Base-by-base conservation (phyloP, 1,140 invertebrate genomes). In the Probaryconus sp. region DNA sequence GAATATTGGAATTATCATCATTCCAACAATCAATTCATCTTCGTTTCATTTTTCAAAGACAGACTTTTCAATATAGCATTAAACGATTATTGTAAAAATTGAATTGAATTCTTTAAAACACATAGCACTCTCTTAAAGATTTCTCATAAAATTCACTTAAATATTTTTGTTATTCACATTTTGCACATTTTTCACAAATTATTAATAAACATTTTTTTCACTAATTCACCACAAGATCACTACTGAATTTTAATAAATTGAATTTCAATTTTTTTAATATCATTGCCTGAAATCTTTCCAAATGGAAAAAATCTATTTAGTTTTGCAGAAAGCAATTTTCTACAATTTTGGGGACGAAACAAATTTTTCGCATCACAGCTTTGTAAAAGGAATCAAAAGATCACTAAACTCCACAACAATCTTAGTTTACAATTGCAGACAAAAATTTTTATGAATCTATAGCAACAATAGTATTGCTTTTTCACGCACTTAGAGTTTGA, bases 201-300 rank as follows among this genome's bases (percentile, higher is more conserved):
- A 31, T 67, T 48, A 11, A 33, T 51, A n/a, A n/a, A 37, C 5
- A 42, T 13, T 50, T 50, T 43, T 65, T 61, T 43, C 45, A 61
- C 58, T 45, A 18, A 16, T 48, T 48, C 65, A 69, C 55, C 55
- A 69, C 65, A 51, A 38, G 43, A 69, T 47, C 65, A 69, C 55
- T 4, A 7, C 40, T 56, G 24, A 43, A 13, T 17, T 47, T 47
- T 30, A n/a, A n/a, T n/a, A n/a, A n/a, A n/a, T n/a, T n/a, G n/a
- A n/a, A n/a, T n/a, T n/a, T n/a, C n/a, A n/a, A n/a, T n/a, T n/a
- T n/a, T n/a, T n/a, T n/a, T n/a, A n/a, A n/a, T n/a, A n/a, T n/a
- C n/a, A n/a, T n/a, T n/a, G n/a, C n/a, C n/a, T n/a, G n/a, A n/a
- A n/a, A n/a, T n/a, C n/a, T n/a, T n/a, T n/a, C n/a, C n/a, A n/a